Percentiles rank a stretch among this genome's conserved stretches.
Conservation (phyloP, 2,797 vertebrate genomes). For the Steatocranus sp. region DNA sequence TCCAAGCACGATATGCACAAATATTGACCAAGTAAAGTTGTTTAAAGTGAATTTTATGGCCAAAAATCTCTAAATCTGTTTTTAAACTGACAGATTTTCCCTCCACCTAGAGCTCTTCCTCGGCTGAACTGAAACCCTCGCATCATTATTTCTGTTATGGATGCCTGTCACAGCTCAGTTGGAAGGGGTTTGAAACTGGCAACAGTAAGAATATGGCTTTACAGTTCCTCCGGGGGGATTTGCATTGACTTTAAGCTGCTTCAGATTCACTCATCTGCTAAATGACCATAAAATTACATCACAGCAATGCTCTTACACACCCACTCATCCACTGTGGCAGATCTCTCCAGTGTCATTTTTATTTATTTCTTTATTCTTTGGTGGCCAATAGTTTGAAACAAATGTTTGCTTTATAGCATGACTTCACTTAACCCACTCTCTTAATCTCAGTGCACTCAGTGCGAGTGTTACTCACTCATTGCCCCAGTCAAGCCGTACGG, state of each 20-base stretch:
- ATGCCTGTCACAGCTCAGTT: slow-evolving; percentile 37
- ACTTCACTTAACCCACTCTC: not conserved
- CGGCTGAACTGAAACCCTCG: slow-evolving; percentile 16
- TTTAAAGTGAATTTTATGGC: not conserved
- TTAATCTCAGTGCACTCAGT: not conserved
- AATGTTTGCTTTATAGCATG: not conserved
- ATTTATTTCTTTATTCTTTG: not conserved
- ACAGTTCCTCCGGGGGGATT: slow-evolving; percentile 47
- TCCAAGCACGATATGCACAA: not conserved
- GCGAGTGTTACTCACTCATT: slow-evolving; percentile 89
- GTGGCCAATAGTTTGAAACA: slow-evolving; percentile 21
- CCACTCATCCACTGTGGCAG: slow-evolving; percentile 40
- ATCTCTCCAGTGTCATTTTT: slow-evolving; percentile 13
- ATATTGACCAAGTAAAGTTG: not conserved
- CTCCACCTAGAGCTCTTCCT: slow-evolving; percentile 8
- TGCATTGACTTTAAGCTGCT: slow-evolving; percentile 58
- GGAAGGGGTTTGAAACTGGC: slow-evolving; percentile 43
- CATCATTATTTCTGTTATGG: slow-evolving; percentile 37
- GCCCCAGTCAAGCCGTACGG: slow-evolving; percentile 97
- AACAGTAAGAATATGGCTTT: slow-evolving; percentile 47
- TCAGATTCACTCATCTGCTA: slow-evolving; percentile 63
- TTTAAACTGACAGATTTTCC: slow-evolving; percentile 29
- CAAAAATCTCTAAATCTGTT: not conserved
- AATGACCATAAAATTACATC: slow-evolving; percentile 66
- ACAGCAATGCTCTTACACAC: slow-evolving; percentile 36